Base-by-base conservation (phyloP, 2,888 invertebrate species). In the Xestobium rufovillosum region DNA sequence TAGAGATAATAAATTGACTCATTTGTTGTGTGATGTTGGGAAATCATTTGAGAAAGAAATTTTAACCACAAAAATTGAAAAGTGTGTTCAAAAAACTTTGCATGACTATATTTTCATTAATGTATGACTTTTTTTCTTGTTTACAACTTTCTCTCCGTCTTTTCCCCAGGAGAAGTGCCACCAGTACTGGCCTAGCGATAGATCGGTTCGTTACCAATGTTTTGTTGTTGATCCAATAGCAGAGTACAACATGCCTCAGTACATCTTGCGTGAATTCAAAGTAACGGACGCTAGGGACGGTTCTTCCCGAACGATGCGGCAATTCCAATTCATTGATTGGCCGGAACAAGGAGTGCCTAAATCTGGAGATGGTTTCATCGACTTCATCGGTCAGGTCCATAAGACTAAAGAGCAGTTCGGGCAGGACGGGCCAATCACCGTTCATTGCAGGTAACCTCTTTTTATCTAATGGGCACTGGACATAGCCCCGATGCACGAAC, bases 371-470 rank as follows among this genome's bases (percentile, higher is more conserved):
- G 94, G 94, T 26, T 98, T 99, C 69, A 96, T 98, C 51, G 97
- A 99, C 68, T 98, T 98, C 70, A 90, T 99, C 51, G 95, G 96
- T 4, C 97, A 98, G 66, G 96, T 99, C 31, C 98, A 99, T 71
- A 97, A 97, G 70, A 98, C 98, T 34, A 98, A 99, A 70, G 95
- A 96, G 61, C 97, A 98, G 66, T 99, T 99, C 65, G 98, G 98
- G 3, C 96, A 96, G 62, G 97, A 96, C 60, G 98, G 98, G 4
- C 98, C 98, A 1, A 98, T 99, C 46, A 92, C 96, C 31, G 97
- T 97, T 14, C 96, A 97, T 67, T 94, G 94, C 80, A 87, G 86
- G 85, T 85, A 53, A 44, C 54, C 45, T 10, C 15, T 8, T n/a
- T n/a, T 19, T 19, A n/a, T 34, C 34, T 14, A 26, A 34, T 1